Evolutionary conservation across 2,113 vertebrate species (phyloP).

Genomic region (Cephalopholis sonnerati): DNA sequence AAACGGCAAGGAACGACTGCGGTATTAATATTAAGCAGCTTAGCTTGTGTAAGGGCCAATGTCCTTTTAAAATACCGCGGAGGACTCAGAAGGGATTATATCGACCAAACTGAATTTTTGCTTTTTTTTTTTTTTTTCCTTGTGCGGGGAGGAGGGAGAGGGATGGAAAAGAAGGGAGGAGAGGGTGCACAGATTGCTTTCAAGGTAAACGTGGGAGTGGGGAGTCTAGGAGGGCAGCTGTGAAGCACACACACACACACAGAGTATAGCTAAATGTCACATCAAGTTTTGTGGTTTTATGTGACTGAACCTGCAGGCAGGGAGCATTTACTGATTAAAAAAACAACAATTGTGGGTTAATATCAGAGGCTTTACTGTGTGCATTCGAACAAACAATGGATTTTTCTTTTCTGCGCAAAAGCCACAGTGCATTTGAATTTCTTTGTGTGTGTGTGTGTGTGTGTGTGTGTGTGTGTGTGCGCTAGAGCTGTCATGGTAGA

Average conservation of each 20-base stretch:
- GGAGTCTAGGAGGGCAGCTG: constrained; percentile 36
- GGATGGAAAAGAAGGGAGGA: constrained; percentile 12
- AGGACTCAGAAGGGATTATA: constrained; percentile 62
- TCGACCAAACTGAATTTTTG: constrained; percentile 53
- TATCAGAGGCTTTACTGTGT: constrained; percentile 21
- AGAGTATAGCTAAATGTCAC: constrained; percentile 42
- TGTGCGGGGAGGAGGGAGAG: not conserved
- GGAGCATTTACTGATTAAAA: constrained; percentile 23
- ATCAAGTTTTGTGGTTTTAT: constrained; percentile 29
- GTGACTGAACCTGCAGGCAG: constrained; percentile 27
- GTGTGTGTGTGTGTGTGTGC: not conserved
- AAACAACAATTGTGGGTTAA: not conserved
- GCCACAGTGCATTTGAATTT: constrained; percentile 35
- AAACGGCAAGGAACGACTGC: constrained; percentile 51
- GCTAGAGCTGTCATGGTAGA: constrained; percentile 46
- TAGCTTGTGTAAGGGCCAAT: constrained; percentile 68
- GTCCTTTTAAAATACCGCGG: constrained; percentile 69
- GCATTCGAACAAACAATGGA: constrained; percentile 39
- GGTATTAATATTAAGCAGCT: constrained; percentile 79
- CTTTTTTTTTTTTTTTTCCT: not conserved
- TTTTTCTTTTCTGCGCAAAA: constrained; percentile 25
- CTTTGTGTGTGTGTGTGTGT: not conserved
- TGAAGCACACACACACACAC: constrained; percentile 15
- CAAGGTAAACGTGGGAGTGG: constrained; percentile 52
- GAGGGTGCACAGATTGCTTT: constrained; percentile 40